Conservation (phyloP, 2,888 invertebrate genomes). For the Rugalucina vietnamica region DNA sequence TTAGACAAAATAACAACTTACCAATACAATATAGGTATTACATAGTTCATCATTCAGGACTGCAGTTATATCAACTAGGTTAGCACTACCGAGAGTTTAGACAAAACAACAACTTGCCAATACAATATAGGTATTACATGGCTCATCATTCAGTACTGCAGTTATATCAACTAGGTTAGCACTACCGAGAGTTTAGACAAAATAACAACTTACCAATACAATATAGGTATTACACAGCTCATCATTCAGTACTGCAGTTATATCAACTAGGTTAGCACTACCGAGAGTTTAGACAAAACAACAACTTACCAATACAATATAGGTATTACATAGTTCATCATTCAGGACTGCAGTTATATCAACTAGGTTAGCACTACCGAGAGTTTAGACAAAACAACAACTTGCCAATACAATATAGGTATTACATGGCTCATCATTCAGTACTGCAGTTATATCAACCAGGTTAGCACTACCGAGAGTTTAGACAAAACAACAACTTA, state of each 20-base stretch:
- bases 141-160: conserved; percentile 73
- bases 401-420: conserved; percentile 82
- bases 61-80: conserved; percentile 79
- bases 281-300: conserved; percentile 81
- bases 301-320: conserved; percentile 82
- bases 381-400: conserved; percentile 78
- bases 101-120: conserved; percentile 81
- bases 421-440: conserved; percentile 71
- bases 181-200: conserved; percentile 80
- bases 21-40: conserved; percentile 80
- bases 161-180: conserved; percentile 81
- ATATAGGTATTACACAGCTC: conserved; percentile 74
- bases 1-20: conserved; percentile 79
- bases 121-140: conserved; percentile 76
- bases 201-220: conserved; percentile 82
- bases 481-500: conserved; percentile 81
- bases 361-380: conserved; percentile 80
- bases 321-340: conserved; percentile 75
- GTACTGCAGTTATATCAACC: conserved; percentile 77
- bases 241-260: conserved; percentile 77
- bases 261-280: conserved; percentile 79
- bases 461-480: conserved; percentile 81
- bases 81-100: conserved; percentile 80
- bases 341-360: conserved; percentile 77
- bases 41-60: conserved; percentile 73